Evolutionary conservation across 2,113 vertebrate species (phyloP).

Genomic region (Manacus vitellinus): DNA sequence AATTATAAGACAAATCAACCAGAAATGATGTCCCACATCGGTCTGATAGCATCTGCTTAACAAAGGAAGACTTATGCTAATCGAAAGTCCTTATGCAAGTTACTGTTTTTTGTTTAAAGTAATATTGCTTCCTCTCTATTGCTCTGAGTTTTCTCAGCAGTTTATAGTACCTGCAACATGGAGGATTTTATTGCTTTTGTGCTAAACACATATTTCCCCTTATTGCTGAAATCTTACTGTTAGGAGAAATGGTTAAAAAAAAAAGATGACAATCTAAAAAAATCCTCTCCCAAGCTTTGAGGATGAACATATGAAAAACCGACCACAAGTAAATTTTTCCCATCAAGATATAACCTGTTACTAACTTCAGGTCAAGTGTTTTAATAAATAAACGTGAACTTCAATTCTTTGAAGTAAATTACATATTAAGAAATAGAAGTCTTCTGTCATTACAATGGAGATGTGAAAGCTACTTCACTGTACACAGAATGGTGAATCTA

Average conservation of each 20-base stretch:
- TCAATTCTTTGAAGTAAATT: not conserved
- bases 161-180: not conserved
- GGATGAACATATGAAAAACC: not conserved
- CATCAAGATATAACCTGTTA: not conserved
- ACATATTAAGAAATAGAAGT: accelerated
- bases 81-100: not conserved
- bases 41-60: not conserved
- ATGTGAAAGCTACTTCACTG: not conserved
- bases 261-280: not conserved
- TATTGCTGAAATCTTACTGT: slow-evolving; percentile 48
- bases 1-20: not conserved
- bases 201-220: not conserved
- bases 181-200: slow-evolving; percentile 56
- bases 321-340: not conserved
- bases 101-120: not conserved
- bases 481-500: not conserved
- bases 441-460: not conserved
- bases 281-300: not conserved
- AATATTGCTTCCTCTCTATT: slow-evolving; percentile 58
- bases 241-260: not conserved
- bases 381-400: not conserved
- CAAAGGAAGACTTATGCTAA: slow-evolving; percentile 29
- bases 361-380: not conserved
- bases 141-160: slow-evolving; percentile 15
- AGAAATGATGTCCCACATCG: not conserved